Conservation (phyloP, 2,888 invertebrate genomes). For the Dusona sp. region DNA sequence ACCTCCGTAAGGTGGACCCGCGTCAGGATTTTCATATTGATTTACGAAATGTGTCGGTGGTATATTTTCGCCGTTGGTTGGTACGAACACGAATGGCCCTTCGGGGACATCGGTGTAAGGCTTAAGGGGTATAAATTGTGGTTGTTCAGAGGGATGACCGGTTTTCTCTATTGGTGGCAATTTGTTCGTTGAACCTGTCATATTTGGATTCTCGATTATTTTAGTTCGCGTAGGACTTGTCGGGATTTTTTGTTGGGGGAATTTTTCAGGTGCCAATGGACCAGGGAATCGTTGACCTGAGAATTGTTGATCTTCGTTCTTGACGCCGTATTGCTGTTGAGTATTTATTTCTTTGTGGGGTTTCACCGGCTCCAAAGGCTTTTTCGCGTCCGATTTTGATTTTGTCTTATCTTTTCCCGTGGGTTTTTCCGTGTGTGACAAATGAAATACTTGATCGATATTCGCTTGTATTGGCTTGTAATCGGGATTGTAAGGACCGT, state of each 20-base stretch:
- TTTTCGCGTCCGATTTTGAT: conserved; percentile 80
- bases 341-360: conserved; percentile 77
- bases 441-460: conserved; percentile 80
- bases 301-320: conserved; percentile 27
- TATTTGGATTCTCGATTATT: conserved; percentile 65
- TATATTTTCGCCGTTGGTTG: conserved; percentile 76
- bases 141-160: conserved; percentile 73
- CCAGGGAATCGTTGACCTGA: conserved; percentile 76
- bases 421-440: conserved; percentile 73
- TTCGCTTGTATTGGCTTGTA: conserved; percentile 79
- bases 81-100: conserved; percentile 73
- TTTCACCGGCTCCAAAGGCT: conserved; percentile 79
- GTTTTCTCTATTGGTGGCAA: conserved; percentile 65
- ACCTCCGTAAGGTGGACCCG: conserved; percentile 77
- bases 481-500: conserved; percentile 85
- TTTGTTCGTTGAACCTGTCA: conserved; percentile 71
- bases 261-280: conserved; percentile 79
- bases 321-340: conserved; percentile 62
- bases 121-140: conserved; percentile 78
- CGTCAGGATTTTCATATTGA: conserved; percentile 75
- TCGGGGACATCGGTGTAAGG: conserved; percentile 70
- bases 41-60: conserved; percentile 74
- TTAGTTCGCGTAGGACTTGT: conserved; percentile 44
- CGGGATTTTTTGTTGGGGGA: conserved; percentile 64
- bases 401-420: conserved; percentile 78